Conservation (phyloP, 2,888 invertebrate genomes). For the Cyclophora albipunctata region DNA sequence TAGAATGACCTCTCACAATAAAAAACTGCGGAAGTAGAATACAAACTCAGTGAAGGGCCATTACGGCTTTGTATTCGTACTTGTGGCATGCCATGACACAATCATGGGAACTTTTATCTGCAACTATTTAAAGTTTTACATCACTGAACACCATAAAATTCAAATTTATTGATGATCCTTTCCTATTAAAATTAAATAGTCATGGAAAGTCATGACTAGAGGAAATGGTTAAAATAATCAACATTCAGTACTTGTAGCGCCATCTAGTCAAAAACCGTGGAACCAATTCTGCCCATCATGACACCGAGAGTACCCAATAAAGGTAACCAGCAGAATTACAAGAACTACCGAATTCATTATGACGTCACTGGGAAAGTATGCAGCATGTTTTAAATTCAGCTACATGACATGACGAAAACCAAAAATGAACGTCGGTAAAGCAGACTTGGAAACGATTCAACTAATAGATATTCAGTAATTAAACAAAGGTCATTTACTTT, state of each 20-base stretch:
- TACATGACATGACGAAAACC: conserved; percentile 19
- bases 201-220: not conserved
- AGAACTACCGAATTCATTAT: conserved; percentile 50
- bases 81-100: conserved; percentile 1
- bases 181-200: not conserved
- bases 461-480: too few relatives aligned
- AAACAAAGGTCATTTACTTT: too few relatives aligned
- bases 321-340: conserved; percentile 24
- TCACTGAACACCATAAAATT: conserved; percentile 4
- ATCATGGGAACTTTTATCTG: conserved; percentile 26
- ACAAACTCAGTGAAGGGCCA: conserved; percentile 38
- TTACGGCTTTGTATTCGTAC: conserved; percentile 27
- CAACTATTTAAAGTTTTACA: conserved; percentile 6
- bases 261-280: conserved; percentile 30
- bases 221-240: not conserved
- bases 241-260: conserved; percentile 20
- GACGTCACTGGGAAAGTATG: conserved; percentile 69
- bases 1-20: conserved; percentile 54
- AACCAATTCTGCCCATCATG: conserved; percentile 20
- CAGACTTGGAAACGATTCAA: conserved; percentile 6
- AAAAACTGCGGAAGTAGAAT: conserved; percentile 48
- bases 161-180: conserved; percentile 1
- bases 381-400: conserved; percentile 49
- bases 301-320: conserved; percentile 6
- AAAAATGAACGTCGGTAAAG: conserved; percentile 22